Evolutionary conservation across 2,888 invertebrate genomes (phyloP).

Genomic region (Cephus rjabovi): DNA sequence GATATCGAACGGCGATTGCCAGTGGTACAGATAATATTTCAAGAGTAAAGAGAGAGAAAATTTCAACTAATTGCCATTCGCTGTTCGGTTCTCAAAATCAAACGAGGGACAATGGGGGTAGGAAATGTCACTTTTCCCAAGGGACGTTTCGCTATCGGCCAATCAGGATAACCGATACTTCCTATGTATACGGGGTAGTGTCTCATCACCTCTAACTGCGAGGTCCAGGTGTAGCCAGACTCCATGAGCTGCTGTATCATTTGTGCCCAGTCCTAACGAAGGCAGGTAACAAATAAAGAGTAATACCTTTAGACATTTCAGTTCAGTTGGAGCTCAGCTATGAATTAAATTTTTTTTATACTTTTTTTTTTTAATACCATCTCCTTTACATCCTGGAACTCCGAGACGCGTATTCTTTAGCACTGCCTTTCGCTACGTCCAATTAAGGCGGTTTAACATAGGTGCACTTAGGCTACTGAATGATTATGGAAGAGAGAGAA

Average conservation of each 20-base stretch:
- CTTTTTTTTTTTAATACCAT: too few relatives aligned
- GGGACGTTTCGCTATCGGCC: too few relatives aligned
- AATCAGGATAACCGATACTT: too few relatives aligned
- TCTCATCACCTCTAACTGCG: constrained; percentile 79
- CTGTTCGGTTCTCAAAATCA: constrained; percentile 21
- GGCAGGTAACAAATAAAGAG: constrained; percentile 63
- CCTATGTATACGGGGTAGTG: constrained; percentile 39
- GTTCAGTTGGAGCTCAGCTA: too few relatives aligned
- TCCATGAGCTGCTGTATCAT: constrained; percentile 87
- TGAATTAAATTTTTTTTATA: too few relatives aligned
- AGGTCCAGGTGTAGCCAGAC: constrained; percentile 85
- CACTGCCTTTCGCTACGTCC: too few relatives aligned
- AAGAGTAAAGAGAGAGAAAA: constrained; percentile 3
- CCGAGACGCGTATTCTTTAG: too few relatives aligned
- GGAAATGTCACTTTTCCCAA: too few relatives aligned
- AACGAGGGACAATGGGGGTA: constrained; percentile 8
- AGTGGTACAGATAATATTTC: constrained; percentile 7
- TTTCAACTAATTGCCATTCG: constrained; percentile 7
- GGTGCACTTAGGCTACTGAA: too few relatives aligned
- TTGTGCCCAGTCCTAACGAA: constrained; percentile 84
- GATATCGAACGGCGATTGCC: not conserved
- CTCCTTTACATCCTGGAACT: too few relatives aligned
- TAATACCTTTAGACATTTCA: constrained; percentile 36
- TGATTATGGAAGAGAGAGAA: too few relatives aligned
- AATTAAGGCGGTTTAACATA: too few relatives aligned